phyloP scores from a whole-genome alignment of 2,113 vertebrate genomes.

The Oplegnathus fasciatus region DNA sequence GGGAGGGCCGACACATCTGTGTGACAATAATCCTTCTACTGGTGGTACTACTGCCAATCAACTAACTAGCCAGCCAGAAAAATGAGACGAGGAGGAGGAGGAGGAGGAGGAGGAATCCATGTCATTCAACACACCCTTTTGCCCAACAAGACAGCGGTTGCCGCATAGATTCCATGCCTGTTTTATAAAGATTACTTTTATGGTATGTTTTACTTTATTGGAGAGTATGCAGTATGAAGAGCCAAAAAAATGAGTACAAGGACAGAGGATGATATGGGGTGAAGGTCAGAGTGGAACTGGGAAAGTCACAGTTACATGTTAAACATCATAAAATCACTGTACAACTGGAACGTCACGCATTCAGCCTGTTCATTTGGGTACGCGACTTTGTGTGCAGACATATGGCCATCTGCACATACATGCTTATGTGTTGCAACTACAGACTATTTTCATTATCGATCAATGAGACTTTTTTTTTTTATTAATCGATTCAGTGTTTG shows the following conservation, averaged over 20 bases:
- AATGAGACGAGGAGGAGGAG: background rate
- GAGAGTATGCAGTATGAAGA: background rate
- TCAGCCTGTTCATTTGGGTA: too few species aligned
- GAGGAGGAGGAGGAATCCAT: conserved; percentile 19
- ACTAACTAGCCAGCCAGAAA: background rate
- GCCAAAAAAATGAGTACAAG: background rate
- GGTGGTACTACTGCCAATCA: conserved; percentile 13
- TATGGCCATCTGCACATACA: background rate
- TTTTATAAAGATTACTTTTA: background rate
- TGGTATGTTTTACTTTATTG: background rate
- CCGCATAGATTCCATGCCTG: background rate
- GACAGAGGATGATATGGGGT: background rate
- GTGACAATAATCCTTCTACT: conserved; percentile 27
- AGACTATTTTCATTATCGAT: too few species aligned
- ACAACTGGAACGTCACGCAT: background rate
- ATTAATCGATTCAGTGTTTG: too few species aligned
- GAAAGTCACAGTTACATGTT: background rate
- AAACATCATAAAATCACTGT: background rate
- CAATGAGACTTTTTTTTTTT: too few species aligned
- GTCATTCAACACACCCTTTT: background rate
- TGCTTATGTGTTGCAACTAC: background rate
- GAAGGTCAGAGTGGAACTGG: background rate
- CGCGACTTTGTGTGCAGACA: background rate
- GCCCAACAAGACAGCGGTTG: background rate
- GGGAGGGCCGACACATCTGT: conserved; percentile 37